Evolutionary conservation across 2,888 invertebrate species (phyloP).

Genomic region (Lepetodrilus schrolli): DNA sequence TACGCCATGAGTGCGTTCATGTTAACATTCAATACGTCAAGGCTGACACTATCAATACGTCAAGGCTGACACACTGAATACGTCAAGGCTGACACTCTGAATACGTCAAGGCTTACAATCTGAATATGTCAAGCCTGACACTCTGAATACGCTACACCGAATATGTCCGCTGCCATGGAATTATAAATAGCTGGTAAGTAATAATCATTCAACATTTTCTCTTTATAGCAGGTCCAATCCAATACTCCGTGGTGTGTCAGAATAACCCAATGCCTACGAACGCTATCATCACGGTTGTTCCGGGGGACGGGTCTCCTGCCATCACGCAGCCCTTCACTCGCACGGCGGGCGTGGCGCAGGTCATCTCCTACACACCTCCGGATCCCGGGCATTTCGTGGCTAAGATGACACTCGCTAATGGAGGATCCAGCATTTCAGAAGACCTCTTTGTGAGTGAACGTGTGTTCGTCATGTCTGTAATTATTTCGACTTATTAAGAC

Average conservation of each 20-base stretch:
- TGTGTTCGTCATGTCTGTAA: neutral
- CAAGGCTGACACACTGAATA: no score
- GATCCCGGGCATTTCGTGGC: conserved; percentile 51
- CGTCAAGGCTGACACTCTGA: no score
- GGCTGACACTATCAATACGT: no score
- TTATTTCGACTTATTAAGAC: no score
- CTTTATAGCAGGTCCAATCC: neutral
- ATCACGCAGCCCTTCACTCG: neutral
- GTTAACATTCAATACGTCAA: no score
- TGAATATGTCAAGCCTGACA: no score
- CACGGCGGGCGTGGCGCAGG: neutral
- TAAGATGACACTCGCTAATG: conserved; percentile 54
- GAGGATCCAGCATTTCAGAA: conserved; percentile 49
- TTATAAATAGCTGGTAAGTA: no score
- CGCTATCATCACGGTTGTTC: neutral
- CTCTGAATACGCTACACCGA: no score
- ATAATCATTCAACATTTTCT: conserved; percentile 28
- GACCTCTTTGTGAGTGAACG: conserved; percentile 43
- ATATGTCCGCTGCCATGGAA: no score
- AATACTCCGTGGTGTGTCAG: neutral
- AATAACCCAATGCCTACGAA: conserved; percentile 1
- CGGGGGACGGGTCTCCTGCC: neutral
- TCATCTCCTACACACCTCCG: conserved; percentile 42
- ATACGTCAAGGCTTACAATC: no score
- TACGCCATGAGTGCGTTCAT: no score